phyloP scores from a whole-genome alignment of 2,888 invertebrate genomes.

The Cryptophagus acutangulus region DNA sequence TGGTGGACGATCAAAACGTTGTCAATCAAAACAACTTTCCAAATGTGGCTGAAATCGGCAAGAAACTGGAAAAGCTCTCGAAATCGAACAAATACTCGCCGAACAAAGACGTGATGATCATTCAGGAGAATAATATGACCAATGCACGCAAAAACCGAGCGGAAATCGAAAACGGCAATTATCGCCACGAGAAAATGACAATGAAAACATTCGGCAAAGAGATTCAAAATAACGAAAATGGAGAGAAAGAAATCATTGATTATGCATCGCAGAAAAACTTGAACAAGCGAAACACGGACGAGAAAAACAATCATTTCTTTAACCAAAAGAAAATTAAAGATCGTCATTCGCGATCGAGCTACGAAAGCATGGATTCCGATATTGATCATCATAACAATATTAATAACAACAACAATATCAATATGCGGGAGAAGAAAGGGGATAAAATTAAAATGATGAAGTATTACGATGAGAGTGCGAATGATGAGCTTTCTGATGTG shows the following conservation, averaged over 20 bases:
- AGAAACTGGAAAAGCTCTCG: constrained; percentile 47
- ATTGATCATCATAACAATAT: constrained; percentile 27
- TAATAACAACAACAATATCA: constrained; percentile 22
- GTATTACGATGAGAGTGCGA: constrained; percentile 43
- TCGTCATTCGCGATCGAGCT: constrained; percentile 39
- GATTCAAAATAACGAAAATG: constrained; percentile 35
- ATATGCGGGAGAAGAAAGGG: constrained; percentile 12
- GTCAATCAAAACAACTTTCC: constrained; percentile 44
- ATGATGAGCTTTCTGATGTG: constrained; percentile 43
- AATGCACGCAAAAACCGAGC: constrained; percentile 14
- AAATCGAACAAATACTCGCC: constrained; percentile 46
- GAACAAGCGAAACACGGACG: constrained; percentile 19
- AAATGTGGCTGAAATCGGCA: constrained; percentile 48
- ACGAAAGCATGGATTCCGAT: constrained; percentile 44
- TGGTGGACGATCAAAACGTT: constrained; percentile 65
- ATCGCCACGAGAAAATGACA: constrained; percentile 28
- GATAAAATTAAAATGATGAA: constrained; percentile 34
- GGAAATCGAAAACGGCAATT: not conserved
- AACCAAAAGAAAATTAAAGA: constrained; percentile 26
- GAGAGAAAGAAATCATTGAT: constrained; percentile 37
- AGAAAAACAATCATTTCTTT: constrained; percentile 29
- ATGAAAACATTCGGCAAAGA: constrained; percentile 45
- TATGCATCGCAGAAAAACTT: constrained; percentile 22
- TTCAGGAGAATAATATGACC: constrained; percentile 34
- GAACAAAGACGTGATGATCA: constrained; percentile 33